A percentile compares a stretch with the other conserved stretches of the same genome.
phyloP scores from a whole-genome alignment of 2,888 invertebrate species.

The Netelia melanura region DNA sequence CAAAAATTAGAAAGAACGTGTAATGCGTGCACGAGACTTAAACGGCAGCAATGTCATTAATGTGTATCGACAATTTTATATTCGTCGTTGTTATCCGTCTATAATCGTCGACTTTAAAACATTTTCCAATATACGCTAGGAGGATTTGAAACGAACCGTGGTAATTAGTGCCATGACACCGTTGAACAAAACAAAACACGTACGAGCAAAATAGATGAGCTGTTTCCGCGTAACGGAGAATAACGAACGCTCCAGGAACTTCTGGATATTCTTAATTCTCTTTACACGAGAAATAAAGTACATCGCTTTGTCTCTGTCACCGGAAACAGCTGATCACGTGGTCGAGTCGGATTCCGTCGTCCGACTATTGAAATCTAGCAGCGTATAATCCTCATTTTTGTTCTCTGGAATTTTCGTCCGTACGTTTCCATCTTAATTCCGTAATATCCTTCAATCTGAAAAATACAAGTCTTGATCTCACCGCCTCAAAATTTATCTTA shows the following conservation, averaged over 20 bases:
- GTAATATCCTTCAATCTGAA: background rate
- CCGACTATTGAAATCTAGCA: too few relatives aligned
- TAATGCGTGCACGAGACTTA: background rate
- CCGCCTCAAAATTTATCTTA: background rate
- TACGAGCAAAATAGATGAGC: background rate
- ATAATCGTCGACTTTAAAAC: constrained; percentile 1
- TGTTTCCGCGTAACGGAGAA: background rate
- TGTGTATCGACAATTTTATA: constrained; percentile 14
- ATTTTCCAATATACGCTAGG: too few relatives aligned
- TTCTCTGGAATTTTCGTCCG: background rate
- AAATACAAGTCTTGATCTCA: background rate
- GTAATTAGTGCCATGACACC: background rate
- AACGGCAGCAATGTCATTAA: constrained; percentile 15
- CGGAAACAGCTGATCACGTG: background rate
- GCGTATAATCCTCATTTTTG: background rate
- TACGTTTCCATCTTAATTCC: too few relatives aligned
- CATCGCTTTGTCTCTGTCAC: background rate
- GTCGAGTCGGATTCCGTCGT: too few relatives aligned
- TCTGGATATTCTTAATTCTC: background rate
- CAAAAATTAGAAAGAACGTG: background rate
- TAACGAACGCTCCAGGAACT: background rate
- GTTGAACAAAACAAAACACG: background rate
- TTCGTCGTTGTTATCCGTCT: background rate
- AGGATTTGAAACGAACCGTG: background rate
- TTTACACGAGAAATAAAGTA: background rate